These are phyloP conservation scores for Siniperca knerii DNA, from an alignment of 2,113 vertebrate species.

Conservation along the genomic window DNA sequence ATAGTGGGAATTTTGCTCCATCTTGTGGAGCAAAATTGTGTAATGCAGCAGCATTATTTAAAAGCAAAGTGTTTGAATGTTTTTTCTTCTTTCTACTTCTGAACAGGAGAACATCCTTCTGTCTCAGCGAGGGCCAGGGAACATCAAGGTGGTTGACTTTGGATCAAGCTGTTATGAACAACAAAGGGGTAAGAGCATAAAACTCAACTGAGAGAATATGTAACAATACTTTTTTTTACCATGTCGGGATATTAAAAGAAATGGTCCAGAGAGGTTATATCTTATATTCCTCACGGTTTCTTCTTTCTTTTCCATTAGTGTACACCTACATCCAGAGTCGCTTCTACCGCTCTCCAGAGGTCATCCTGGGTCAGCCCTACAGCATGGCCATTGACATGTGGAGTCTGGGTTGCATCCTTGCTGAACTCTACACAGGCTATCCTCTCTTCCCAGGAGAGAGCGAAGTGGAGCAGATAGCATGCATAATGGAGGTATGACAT, in stretches of 20 bases:
- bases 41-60: not conserved
- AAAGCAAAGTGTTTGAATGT: not conserved
- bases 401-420: conserved; percentile 96
- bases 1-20: conserved; percentile 17
- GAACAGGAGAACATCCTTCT: conserved; percentile 93
- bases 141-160: conserved; percentile 97
- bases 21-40: conserved; percentile 38
- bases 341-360: conserved; percentile 96
- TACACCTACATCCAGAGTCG: conserved; percentile 96
- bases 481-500: conserved; percentile 92
- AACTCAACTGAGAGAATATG: not conserved
- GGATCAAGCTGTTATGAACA: conserved; percentile 96
- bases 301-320: conserved; percentile 75
- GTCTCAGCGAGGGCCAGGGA: conserved; percentile 90
- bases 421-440: conserved; percentile 91
- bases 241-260: not conserved
- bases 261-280: not conserved
- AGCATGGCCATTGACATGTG: conserved; percentile 97
- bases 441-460: conserved; percentile 95
- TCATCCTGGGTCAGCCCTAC: conserved; percentile 95
- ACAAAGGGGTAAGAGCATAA: conserved; percentile 87
- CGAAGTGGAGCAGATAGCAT: conserved; percentile 94
- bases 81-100: conserved; percentile 9
- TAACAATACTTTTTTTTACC: not conserved
- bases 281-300: not conserved